Percentiles rank a stretch among this genome's conserved stretches.
Evolutionary conservation across 2,888 invertebrate species (phyloP).

Genomic region (Athalia rosae): DNA sequence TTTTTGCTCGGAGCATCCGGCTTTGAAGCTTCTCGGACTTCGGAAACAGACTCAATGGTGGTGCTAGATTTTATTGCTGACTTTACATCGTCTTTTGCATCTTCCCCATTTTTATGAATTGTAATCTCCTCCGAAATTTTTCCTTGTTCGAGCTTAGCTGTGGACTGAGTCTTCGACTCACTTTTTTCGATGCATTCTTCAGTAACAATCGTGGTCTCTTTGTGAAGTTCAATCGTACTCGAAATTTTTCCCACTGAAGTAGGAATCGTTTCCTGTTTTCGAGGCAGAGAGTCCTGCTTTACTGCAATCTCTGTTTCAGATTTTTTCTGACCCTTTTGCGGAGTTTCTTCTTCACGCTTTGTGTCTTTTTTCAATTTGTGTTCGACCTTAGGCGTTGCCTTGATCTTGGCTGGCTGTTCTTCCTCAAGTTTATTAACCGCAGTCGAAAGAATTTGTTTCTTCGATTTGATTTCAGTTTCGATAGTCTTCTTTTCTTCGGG

Average conservation of each 20-base stretch:
- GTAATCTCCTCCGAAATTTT: background rate
- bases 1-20: background rate
- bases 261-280: conserved; percentile 23
- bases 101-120: background rate
- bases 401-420: background rate
- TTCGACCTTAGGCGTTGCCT: conserved; percentile 6
- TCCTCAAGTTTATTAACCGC: background rate
- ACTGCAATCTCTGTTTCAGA: conserved; percentile 12
- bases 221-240: conserved; percentile 5
- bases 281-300: background rate
- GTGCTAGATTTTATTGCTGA: background rate
- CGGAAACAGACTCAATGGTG: background rate
- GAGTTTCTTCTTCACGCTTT: background rate
- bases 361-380: conserved; percentile 13
- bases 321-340: conserved; percentile 17
- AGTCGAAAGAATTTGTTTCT: background rate
- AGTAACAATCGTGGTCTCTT: conserved; percentile 28
- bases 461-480: background rate
- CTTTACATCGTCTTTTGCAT: background rate
- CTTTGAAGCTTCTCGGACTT: background rate
- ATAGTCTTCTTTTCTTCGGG: conserved; percentile 9
- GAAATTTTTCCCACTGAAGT: conserved; percentile 20
- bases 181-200: background rate
- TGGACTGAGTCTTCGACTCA: background rate
- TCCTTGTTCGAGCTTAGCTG: conserved; percentile 9